phyloP scores from a whole-genome alignment of 1,140 invertebrate species.

The Chelonus insularis region DNA sequence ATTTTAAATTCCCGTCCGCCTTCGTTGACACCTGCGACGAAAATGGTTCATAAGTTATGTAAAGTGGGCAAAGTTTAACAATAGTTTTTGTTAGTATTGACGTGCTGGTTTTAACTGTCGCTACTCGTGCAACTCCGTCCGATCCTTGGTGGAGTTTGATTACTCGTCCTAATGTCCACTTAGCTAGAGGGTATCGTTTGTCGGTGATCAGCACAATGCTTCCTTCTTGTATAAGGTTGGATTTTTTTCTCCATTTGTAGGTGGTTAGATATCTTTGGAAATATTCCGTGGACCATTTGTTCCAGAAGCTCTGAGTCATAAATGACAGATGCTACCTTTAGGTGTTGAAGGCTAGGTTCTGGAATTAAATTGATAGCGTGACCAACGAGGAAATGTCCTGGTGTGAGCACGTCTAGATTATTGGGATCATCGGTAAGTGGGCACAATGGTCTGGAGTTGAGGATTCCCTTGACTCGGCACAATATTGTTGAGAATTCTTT shows the following conservation, averaged over 20 bases:
- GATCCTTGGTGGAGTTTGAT: background rate
- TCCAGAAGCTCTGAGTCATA: background rate
- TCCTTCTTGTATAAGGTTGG: background rate
- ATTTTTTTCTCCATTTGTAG: conserved; percentile 13
- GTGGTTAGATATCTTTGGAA: background rate
- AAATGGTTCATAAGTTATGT: no score
- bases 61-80: no score
- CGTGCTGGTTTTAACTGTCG: background rate
- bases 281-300: background rate
- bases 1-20: background rate
- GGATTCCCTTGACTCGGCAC: background rate
- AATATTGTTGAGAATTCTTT: conserved; percentile 1
- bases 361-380: background rate
- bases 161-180: conserved; percentile 2
- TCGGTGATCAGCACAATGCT: background rate
- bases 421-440: background rate
- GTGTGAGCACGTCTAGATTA: background rate
- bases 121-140: conserved; percentile 3
- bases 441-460: background rate
- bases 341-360: background rate
- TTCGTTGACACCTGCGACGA: no score
- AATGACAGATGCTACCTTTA: no score
- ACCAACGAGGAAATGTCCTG: background rate
- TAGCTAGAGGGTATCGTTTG: background rate
- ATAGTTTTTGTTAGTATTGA: background rate